Conservation (phyloP, 1,140 invertebrate genomes). For the Aphelinus atriplicis region DNA sequence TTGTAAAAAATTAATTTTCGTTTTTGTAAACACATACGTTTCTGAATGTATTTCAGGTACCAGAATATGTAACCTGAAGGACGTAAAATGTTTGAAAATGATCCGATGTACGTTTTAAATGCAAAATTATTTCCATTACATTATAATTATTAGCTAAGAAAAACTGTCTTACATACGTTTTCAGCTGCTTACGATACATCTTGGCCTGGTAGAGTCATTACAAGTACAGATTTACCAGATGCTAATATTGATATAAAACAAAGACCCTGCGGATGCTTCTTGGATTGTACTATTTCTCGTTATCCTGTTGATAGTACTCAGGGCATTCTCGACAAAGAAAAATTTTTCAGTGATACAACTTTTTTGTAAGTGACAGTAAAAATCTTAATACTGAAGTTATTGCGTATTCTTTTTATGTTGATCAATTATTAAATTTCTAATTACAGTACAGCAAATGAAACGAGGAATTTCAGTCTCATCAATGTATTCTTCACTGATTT, state of each 20-base stretch:
- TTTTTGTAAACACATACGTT: too few relatives aligned
- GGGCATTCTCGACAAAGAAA: constrained; percentile 39
- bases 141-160: too few relatives aligned
- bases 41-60: constrained; percentile 18
- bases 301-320: constrained; percentile 50
- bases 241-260: not conserved
- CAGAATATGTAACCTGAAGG: constrained; percentile 64
- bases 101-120: constrained; percentile 55
- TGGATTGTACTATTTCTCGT: constrained; percentile 50
- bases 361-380: constrained; percentile 19
- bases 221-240: not conserved
- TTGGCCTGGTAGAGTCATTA: constrained; percentile 43
- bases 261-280: constrained; percentile 50
- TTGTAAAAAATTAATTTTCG: too few relatives aligned
- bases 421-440: not conserved
- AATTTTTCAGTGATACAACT: constrained; percentile 31
- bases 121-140: not conserved
- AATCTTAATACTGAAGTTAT: too few relatives aligned
- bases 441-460: constrained; percentile 1
- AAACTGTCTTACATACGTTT: not conserved
- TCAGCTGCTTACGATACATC: constrained; percentile 48
- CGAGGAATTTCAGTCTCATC: constrained; percentile 45
- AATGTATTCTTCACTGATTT: constrained; percentile 56
- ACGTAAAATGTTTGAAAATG: constrained; percentile 61
- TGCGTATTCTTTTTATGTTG: too few relatives aligned